Evolutionary conservation across 2,888 invertebrate species (phyloP), one percentile per base, ranked within the genome.

Genomic region (Lycophotia porphyrea): DNA sequence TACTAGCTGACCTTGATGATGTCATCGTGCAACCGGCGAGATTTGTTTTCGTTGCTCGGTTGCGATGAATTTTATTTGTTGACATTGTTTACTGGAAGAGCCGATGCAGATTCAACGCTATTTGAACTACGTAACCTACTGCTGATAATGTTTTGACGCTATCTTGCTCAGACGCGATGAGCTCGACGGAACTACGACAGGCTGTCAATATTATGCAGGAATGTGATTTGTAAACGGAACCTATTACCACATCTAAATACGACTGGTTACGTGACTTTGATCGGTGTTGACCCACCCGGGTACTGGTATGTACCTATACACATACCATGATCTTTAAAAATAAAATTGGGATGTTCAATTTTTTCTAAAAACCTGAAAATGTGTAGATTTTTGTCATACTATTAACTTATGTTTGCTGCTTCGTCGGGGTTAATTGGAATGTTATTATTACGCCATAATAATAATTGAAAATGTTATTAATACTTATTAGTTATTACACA

Each of bases 1-100:
- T 90, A 93, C 93, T 87, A 85, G 93, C 81, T 90, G 94, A 91
- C 95, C 95, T 95, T 95, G 95, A 85, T 95, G 95, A 95, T 94
- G 95, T 95, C 94, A 95, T 91, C 92, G 86, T 89, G 90, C 90
- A 88, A 88, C 89, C 88, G 80, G 81, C 80, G 88, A 87, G 90
- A 91, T 93, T 90, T 92, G 92, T 92, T 93, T 92, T 91, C 90
- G 90, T 90, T 88, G 84, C 71, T 80, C 67, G 86, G 80, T 85
- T 87, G 65, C 82, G 77, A 84, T 84, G 84, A 85, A 85, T 87
- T 88, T 78, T 84, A 87, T 87, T 85, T 85, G 86, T 87, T 83
- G 83, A 84, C 78, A 81, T 84, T 87, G 86, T 89, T 88, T 83
- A 82, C 65, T 52, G 44, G 63, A 47, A 67, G 69, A 71, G 49